Percentiles rank a stretch among this genome's conserved stretches.
phyloP scores from a whole-genome alignment of 2,797 vertebrate species.

The Apodemus agrarius region DNA sequence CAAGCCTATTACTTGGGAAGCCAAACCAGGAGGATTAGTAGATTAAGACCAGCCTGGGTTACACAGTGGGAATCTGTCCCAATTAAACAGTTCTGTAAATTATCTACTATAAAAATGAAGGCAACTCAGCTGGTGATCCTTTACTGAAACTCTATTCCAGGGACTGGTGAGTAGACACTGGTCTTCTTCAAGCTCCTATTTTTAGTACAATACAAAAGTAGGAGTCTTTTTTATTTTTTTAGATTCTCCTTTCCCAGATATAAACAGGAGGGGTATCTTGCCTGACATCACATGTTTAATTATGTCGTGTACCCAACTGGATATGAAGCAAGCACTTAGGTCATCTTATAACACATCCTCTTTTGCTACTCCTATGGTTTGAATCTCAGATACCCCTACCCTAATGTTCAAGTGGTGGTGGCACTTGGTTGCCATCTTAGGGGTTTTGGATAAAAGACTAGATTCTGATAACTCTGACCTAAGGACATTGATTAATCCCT shows the following conservation, averaged over 20 bases:
- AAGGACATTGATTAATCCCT: neutral
- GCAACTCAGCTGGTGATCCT: neutral
- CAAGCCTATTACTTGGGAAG: neutral
- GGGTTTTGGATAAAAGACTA: neutral
- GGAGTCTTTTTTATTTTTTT: neutral
- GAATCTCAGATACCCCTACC: neutral
- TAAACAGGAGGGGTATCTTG: neutral
- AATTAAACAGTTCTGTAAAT: neutral
- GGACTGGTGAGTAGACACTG: neutral
- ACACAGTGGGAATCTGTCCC: neutral
- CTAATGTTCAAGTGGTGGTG: neutral
- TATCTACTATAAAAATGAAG: neutral
- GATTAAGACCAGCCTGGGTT: neutral
- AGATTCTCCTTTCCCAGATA: neutral
- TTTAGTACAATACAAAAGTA: no score
- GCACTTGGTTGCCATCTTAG: neutral
- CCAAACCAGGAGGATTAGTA: neutral
- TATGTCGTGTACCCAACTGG: neutral
- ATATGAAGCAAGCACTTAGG: neutral
- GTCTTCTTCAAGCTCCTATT: neutral
- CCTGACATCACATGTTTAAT: neutral
- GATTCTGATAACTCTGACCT: neutral
- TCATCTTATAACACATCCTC: neutral
- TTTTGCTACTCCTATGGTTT: neutral
- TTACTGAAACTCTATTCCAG: neutral